Evolutionary conservation across 2,797 vertebrate genomes (phyloP).

Genomic region (Tokudaia muenninki): DNA sequence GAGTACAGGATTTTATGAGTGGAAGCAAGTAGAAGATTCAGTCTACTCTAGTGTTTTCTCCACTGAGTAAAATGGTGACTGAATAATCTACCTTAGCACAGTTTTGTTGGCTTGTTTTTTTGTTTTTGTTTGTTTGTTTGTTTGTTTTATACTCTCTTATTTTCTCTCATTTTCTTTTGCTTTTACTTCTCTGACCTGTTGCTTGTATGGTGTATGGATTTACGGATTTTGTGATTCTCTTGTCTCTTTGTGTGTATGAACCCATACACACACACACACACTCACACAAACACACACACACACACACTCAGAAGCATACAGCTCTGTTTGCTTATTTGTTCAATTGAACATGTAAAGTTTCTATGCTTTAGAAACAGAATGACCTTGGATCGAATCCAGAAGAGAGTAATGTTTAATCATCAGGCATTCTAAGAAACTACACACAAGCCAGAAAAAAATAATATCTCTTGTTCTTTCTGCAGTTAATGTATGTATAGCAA

Average conservation of each 20-base stretch:
- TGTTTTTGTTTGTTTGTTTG: too few species aligned
- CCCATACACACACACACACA: background rate
- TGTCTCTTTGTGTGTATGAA: background rate
- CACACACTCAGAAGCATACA: background rate
- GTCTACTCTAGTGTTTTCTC: background rate
- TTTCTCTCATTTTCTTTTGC: background rate
- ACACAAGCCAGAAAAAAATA: background rate
- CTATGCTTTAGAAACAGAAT: background rate
- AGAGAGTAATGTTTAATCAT: background rate
- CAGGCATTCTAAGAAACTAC: background rate
- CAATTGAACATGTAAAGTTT: background rate
- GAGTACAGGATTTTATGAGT: background rate
- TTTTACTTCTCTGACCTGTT: background rate
- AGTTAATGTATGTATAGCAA: background rate
- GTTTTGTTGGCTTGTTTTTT: too few species aligned
- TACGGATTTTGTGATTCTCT: background rate
- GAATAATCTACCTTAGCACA: background rate
- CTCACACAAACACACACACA: background rate
- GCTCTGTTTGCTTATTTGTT: background rate
- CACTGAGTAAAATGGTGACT: background rate
- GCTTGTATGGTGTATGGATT: background rate
- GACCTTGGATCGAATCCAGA: background rate
- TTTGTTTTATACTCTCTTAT: background rate
- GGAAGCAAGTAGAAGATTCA: background rate
- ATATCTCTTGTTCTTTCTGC: background rate